Conservation (phyloP, 2,113 vertebrate species). For the Nibea albiflora region DNA sequence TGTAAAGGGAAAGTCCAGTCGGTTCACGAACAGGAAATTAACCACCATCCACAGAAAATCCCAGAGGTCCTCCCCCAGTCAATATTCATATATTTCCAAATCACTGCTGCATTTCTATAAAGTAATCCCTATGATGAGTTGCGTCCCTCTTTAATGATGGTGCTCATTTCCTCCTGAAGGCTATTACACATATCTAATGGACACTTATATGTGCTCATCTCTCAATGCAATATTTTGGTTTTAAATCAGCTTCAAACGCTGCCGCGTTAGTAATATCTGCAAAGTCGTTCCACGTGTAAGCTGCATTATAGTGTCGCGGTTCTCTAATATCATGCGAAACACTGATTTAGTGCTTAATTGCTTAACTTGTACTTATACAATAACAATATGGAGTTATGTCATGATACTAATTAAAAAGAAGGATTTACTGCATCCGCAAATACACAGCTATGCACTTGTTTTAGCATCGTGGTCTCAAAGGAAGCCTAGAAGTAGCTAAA, state of each 20-base stretch:
- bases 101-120: conserved; percentile 25
- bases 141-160: conserved; percentile 26
- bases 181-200: conserved; percentile 22
- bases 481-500: conserved; percentile 68
- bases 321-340: conserved; percentile 41
- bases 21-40: conserved; percentile 41
- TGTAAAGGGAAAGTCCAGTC: conserved; percentile 6
- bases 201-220: conserved; percentile 22
- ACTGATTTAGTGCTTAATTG: conserved; percentile 57
- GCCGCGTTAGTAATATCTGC: not conserved
- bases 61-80: not conserved
- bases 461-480: conserved; percentile 64
- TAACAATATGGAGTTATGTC: conserved; percentile 66
- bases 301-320: conserved; percentile 9
- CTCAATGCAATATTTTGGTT: conserved; percentile 26
- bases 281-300: not conserved
- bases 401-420: conserved; percentile 74
- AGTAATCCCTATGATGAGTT: conserved; percentile 31
- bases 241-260: conserved; percentile 20
- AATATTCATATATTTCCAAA: conserved; percentile 3
- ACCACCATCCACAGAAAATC: conserved; percentile 20
- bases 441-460: conserved; percentile 67
- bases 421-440: conserved; percentile 71
- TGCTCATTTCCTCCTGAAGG: conserved; percentile 38
- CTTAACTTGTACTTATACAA: conserved; percentile 55